phyloP scores from a whole-genome alignment of 2,888 invertebrate genomes.

The Prostheceraeus crozeri region DNA sequence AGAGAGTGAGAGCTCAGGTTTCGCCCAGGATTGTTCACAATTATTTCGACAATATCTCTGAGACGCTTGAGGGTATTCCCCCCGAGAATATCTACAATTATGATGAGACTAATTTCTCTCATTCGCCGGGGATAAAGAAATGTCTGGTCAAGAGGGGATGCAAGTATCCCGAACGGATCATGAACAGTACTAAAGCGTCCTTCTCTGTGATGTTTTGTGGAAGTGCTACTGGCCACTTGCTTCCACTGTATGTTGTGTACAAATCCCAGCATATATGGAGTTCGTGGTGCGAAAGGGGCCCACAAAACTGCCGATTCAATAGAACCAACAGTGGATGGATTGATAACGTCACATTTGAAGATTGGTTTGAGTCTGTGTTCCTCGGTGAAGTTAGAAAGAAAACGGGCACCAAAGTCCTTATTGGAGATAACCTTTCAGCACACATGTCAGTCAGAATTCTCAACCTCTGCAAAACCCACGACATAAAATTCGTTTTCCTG shows the following conservation, averaged over 20 bases:
- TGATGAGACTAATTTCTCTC: too few relatives aligned
- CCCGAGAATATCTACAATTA: too few relatives aligned
- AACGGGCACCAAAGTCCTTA: not conserved
- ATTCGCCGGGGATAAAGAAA: too few relatives aligned
- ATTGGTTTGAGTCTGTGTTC: not conserved
- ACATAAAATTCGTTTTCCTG: slow-evolving; percentile 34
- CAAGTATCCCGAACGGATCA: too few relatives aligned
- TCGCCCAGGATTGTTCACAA: too few relatives aligned
- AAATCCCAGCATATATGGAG: not conserved
- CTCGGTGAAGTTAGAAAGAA: not conserved
- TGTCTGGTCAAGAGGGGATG: too few relatives aligned
- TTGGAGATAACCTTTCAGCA: slow-evolving; percentile 17
- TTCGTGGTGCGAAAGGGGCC: slow-evolving; percentile 8
- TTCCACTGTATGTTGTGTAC: slow-evolving; percentile 17
- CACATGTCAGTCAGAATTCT: not conserved
- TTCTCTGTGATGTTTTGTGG: slow-evolving; percentile 18
- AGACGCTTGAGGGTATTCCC: too few relatives aligned
- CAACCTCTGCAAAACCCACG: not conserved
- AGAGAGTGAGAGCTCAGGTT: too few relatives aligned
- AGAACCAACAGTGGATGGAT: slow-evolving; percentile 4
- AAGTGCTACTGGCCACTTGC: not conserved
- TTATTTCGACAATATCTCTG: too few relatives aligned
- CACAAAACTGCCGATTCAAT: not conserved
- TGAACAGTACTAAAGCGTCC: not conserved
- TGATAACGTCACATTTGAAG: slow-evolving; percentile 16